Evolutionary conservation across 2,888 invertebrate species (phyloP), one percentile per base, ranked within the genome.

Genomic region (Nephrotoma appendiculata): DNA sequence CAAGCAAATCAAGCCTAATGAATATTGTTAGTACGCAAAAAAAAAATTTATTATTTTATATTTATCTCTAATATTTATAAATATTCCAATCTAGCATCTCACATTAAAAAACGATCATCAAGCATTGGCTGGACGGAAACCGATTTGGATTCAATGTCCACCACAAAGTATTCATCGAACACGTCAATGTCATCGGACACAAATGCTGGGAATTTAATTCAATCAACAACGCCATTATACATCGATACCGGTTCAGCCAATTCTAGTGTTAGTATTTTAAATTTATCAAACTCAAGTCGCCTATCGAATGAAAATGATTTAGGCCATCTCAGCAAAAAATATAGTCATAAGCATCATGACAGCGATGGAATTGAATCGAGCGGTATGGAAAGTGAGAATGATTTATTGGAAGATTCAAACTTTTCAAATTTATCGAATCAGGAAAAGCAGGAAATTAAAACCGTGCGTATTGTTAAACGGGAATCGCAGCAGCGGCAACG

Each of bases 381-480:
- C 83, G 91, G 91, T 4, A 89, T 91, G 5, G 92, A 91, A 57
- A 91, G 90, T 87, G 91, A 92, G 87, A 91, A 92, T 87, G 91
- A 91, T 12, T 91, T 91, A 45, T 88, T 91, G 31, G 91, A 91
- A 43, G 90, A 90, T 45, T 91, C 90, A 88, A 90, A 90, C 0
- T 92, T 91, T 87, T 90, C 94, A 87, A 94, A 95, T 89, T 93
- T 95, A 86, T 95, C 92, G 41, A 94, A 93, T 89, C 95, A 95
- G 87, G 98, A 98, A 90, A 97, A 97, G 89, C 94, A 96, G 90
- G 97, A 98, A 92, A 96, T 97, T 87, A 97, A 98, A 93, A 98
- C 98, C 0, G 98, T 98, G 19, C 94, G 98, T 87, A 98, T 98
- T 89, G 98, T 98, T 0, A 98, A 98, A 92, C 93, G 98, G 12